These are phyloP conservation scores for Danaus chrysippus DNA, from an alignment of 2,888 invertebrate genomes.

Conservation along the genomic window DNA sequence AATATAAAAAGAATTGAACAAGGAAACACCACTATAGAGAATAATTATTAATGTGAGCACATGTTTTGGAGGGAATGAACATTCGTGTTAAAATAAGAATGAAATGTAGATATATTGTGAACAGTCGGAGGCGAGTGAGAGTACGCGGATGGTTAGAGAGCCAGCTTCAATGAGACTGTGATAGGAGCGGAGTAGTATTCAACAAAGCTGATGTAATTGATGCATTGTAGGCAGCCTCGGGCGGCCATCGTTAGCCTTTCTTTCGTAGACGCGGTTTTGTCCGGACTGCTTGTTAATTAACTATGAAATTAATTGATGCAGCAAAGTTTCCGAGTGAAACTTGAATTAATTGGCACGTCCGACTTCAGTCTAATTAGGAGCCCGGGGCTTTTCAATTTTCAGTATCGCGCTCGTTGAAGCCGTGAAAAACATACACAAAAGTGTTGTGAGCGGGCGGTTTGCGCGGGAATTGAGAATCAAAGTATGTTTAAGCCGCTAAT, in stretches of 20 bases:
- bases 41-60: too few species aligned
- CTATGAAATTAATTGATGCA: constrained; percentile 80
- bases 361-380: constrained; percentile 79
- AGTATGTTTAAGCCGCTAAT: constrained; percentile 38
- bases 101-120: constrained; percentile 29
- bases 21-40: too few species aligned
- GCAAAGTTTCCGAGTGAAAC: constrained; percentile 79
- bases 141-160: constrained; percentile 32
- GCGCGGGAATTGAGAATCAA: constrained; percentile 44
- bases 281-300: constrained; percentile 73
- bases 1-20: too few species aligned
- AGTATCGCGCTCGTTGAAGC: constrained; percentile 67
- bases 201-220: constrained; percentile 72
- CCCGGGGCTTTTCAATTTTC: constrained; percentile 73
- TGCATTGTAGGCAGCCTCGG: constrained; percentile 67
- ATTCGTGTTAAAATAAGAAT: constrained; percentile 14
- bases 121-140: constrained; percentile 11
- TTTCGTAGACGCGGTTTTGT: constrained; percentile 72
- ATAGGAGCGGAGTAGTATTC: constrained; percentile 47
- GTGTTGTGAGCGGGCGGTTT: constrained; percentile 63
- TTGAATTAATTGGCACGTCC: constrained; percentile 80
- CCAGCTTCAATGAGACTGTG: constrained; percentile 48
- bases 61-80: too few species aligned
- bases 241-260: constrained; percentile 75
- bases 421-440: constrained; percentile 76